Evolutionary conservation across 1,140 invertebrate species (phyloP).

Genomic region (Lerema accius): DNA sequence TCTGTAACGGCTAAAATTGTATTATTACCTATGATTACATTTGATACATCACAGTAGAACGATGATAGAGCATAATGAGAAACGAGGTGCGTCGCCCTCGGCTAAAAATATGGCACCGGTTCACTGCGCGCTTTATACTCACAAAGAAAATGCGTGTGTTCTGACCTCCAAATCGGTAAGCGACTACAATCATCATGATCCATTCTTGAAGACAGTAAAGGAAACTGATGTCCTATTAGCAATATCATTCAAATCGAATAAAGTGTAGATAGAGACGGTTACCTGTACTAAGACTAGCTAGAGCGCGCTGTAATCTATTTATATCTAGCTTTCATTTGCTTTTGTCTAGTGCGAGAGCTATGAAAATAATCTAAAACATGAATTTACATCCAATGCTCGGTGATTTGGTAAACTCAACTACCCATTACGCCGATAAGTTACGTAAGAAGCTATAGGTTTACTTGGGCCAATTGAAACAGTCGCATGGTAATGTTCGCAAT

Average conservation of each 20-base stretch:
- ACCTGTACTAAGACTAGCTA: background rate
- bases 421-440: background rate
- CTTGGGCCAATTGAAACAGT: background rate
- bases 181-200: conserved; percentile 1
- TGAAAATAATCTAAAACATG: background rate
- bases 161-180: conserved; percentile 63
- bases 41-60: conserved; percentile 30
- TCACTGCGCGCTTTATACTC: conserved; percentile 61
- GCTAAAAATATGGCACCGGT: conserved; percentile 72
- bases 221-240: too few relatives aligned
- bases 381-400: background rate
- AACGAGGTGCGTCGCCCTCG: conserved; percentile 67
- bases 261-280: background rate
- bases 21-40: too few relatives aligned
- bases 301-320: background rate
- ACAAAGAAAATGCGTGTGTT: conserved; percentile 68
- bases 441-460: background rate
- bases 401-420: background rate
- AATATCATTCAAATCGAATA: background rate
- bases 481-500: background rate
- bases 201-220: too few relatives aligned
- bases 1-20: too few relatives aligned
- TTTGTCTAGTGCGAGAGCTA: background rate
- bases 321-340: background rate
- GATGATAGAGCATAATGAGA: conserved; percentile 63